Evolutionary conservation across 2,888 invertebrate species (phyloP).

Genomic region (Aproaerema taeniolella): DNA sequence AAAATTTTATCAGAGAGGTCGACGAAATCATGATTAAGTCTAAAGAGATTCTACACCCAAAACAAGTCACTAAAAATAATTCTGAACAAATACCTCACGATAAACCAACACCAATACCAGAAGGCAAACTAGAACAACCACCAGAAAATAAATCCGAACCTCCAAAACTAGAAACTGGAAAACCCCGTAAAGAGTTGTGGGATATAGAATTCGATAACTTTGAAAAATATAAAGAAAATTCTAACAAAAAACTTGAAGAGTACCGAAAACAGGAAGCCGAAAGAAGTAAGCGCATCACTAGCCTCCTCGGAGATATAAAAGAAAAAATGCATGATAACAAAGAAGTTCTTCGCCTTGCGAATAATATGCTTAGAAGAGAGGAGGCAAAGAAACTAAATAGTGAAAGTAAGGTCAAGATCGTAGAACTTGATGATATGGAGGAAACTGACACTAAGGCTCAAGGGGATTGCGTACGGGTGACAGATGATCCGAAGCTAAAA

Average conservation of each 20-base stretch:
- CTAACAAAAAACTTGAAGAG: slow-evolving; percentile 33
- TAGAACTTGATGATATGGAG: slow-evolving; percentile 16
- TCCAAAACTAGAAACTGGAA: slow-evolving; percentile 14
- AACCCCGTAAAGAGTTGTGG: slow-evolving; percentile 44
- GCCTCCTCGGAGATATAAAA: slow-evolving; percentile 56
- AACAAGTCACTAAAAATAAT: slow-evolving; percentile 10
- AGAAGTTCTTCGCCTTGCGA: slow-evolving; percentile 56
- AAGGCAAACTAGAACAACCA: slow-evolving; percentile 15
- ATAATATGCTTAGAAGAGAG: slow-evolving; percentile 53
- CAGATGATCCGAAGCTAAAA: slow-evolving; percentile 16
- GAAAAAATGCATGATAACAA: slow-evolving; percentile 67
- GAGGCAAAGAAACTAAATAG: slow-evolving; percentile 43
- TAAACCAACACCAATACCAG: neutral
- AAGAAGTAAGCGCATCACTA: slow-evolving; percentile 49
- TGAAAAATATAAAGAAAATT: slow-evolving; percentile 28
- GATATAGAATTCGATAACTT: slow-evolving; percentile 36
- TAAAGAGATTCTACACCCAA: slow-evolving; percentile 51
- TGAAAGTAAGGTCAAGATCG: slow-evolving; percentile 21
- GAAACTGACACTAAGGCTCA: slow-evolving; percentile 40
- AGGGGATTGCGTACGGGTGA: slow-evolving; percentile 38
- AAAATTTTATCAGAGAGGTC: slow-evolving; percentile 59
- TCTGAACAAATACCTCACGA: no score
- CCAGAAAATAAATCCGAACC: neutral
- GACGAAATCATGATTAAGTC: slow-evolving; percentile 58
- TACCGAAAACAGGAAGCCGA: slow-evolving; percentile 41